These are phyloP conservation scores for Microplitis mediator DNA, from an alignment of 1,140 invertebrate genomes.

Conservation along the genomic window DNA sequence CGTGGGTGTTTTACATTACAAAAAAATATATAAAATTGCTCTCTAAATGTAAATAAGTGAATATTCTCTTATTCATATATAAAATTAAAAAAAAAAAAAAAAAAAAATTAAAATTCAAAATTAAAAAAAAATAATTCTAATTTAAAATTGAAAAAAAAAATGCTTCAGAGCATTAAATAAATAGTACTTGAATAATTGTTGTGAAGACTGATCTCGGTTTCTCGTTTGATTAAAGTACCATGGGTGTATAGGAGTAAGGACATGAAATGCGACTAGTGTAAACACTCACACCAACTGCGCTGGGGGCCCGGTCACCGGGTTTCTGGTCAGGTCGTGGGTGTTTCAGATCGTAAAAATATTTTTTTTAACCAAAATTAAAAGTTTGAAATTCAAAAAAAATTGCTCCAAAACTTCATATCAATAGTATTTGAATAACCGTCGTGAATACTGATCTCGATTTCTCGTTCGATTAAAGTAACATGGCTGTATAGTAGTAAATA, in stretches of 20 bases:
- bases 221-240: background rate
- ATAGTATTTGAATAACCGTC: background rate
- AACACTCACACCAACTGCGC: background rate
- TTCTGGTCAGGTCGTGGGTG: too few species aligned
- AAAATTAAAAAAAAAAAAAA: too few species aligned
- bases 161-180: background rate
- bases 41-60: too few species aligned
- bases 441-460: constrained; percentile 2
- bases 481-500: background rate
- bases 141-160: background rate
- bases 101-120: too few species aligned
- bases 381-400: too few species aligned
- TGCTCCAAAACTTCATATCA: constrained; percentile 4
- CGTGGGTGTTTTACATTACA: too few species aligned
- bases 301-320: too few species aligned
- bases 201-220: constrained; percentile 1
- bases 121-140: too few species aligned
- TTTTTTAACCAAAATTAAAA: too few species aligned
- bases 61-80: too few species aligned
- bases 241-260: background rate
- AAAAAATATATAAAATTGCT: too few species aligned
- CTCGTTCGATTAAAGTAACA: background rate
- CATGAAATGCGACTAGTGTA: background rate
- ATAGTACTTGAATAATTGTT: background rate
- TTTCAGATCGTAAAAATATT: too few species aligned